Base-by-base conservation (phyloP, 2,888 invertebrate genomes). In the Elegia similella region DNA sequence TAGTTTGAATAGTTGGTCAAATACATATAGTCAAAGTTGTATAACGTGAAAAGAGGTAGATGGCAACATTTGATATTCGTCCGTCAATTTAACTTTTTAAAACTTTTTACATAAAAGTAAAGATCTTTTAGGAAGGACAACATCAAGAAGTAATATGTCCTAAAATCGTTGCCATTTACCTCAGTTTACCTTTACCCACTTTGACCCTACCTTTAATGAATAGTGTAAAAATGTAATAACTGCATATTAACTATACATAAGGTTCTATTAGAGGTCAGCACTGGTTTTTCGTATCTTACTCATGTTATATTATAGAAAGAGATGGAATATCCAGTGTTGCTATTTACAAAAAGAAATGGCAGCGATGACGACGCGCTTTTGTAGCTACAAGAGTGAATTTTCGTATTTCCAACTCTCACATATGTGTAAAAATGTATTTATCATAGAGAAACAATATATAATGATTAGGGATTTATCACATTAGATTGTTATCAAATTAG, bases 401-500 rank as follows among this genome's bases (percentile, higher is more conserved):
- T 60, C 47, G 47, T 61, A 44, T 58, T 63, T 60, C 60, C 66
- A 68, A 68, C 65, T 71, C 70, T 67, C 68, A 66, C 67, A 61
- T 76, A 74, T 70, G 68, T 76, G 72, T 75, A 69, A 67, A 73
- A 77, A 71, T 64, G 58, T 66, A 73, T 72, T 69, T 69, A 72
- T 72, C 70, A 66, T 69, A 75, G 53, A 47, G 32, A 68, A 69
- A 54, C 62, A 65, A 70, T 75, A 58, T 62, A 62, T 61, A 58
- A 66, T 68, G 72, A 79, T 82, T 78, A 82, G 76, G 70, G 70
- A 78, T 73, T 81, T 82, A 79, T 72, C 64, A 69, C 73, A 73
- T 77, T 86, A 84, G 80, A 84, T 82, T 80, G 84, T 87, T 87
- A 79, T 79, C 65, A 73, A 79, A 72, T 77, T 83, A 82, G 80